Evolutionary conservation across 2,888 invertebrate species (phyloP), one percentile per base, ranked within the genome.

Genomic region (Siphlonurus alternatus): DNA sequence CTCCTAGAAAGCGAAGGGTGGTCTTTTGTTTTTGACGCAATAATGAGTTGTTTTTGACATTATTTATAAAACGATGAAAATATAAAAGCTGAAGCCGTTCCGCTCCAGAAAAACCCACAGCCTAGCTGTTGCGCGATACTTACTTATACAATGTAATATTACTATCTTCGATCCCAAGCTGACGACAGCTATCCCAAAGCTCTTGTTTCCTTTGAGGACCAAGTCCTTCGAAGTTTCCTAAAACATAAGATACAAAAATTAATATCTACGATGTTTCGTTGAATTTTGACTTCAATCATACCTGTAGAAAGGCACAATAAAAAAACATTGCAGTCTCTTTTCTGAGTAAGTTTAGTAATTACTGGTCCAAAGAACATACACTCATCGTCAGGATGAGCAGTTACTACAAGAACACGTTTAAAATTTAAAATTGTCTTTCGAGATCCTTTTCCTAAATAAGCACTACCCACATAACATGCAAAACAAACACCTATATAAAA

Each of bases 311-410:
- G 79, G 75, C 95, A 96, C 63, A 95, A 79, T 63, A 96, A 73
- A 75, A 88, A 87, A 53, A 95, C 84, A 68, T 83, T 80, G 71
- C 84, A 84, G 69, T 82, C 80, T 68, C 82, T 79, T 61, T 83
- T 80, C 69, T 81, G 82, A 1, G 77, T 73, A 66, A 90, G 76
- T 73, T 86, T 81, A 67, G 88, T 81, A 67, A 94, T 84, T 54
- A 89, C 83, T 20, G 99, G 99, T 0, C 94, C 93, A 75, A 99
- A 99, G 76, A 99, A 99, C 98, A 99, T 97, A 70, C 93, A 93
- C 75, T 99, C 98, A 75, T 99, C 98, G 76, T 99, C 98, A 19
- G 98, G 98, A 79, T 99, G 99, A 23, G 98, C 95, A 59, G 85
- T 89, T 1, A 97, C 86, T 63, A 98, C 74, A 25, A 97, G 76